These are phyloP conservation scores for Panonychus citri DNA, from an alignment of 1,140 invertebrate genomes.

Conservation along the genomic window DNA sequence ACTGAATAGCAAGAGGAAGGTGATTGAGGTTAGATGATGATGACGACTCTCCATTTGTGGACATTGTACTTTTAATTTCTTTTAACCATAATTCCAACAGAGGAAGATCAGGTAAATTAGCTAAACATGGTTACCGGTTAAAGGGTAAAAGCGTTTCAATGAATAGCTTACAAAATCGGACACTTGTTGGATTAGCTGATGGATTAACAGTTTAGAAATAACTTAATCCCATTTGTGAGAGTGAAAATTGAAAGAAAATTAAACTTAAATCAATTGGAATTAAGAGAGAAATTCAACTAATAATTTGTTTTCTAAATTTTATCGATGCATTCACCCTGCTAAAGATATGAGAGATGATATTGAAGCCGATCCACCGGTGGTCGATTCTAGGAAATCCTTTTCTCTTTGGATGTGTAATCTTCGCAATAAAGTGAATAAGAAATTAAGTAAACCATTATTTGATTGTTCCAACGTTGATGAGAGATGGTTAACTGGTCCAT, in stretches of 20 bases:
- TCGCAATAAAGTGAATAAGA: conserved; percentile 81
- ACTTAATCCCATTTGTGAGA: too few relatives aligned
- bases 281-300: too few relatives aligned
- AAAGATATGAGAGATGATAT: conserved; percentile 61
- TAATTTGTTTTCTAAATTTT: too few relatives aligned
- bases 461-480: conserved; percentile 76
- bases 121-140: too few relatives aligned
- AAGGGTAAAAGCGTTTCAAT: too few relatives aligned
- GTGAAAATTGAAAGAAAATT: too few relatives aligned
- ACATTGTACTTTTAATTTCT: not conserved
- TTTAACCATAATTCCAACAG: not conserved
- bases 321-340: conserved; percentile 81
- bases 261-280: too few relatives aligned
- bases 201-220: too few relatives aligned
- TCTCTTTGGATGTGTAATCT: conserved; percentile 75
- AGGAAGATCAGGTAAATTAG: not conserved
- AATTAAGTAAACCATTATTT: conserved; percentile 70
- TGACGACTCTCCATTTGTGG: not conserved
- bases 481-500: conserved; percentile 83
- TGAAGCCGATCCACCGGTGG: conserved; percentile 43
- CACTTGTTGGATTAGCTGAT: too few relatives aligned
- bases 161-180: too few relatives aligned
- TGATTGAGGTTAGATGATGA: not conserved
- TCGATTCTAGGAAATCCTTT: conserved; percentile 40
- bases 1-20: too few relatives aligned